Base-by-base conservation (phyloP, 2,888 invertebrate genomes). In the Apoderus coryli region DNA sequence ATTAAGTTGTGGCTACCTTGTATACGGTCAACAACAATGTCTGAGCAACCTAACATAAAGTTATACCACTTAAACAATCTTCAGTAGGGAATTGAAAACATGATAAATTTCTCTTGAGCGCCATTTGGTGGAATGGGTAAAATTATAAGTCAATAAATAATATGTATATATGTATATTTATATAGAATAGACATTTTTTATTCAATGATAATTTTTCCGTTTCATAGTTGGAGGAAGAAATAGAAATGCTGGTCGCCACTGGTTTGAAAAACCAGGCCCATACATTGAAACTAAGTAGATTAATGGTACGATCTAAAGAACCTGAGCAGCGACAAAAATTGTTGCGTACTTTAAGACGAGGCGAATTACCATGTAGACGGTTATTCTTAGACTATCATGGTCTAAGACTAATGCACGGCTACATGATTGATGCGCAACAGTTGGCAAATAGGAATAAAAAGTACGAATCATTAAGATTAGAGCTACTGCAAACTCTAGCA, bases 341-440 rank as follows among this genome's bases (percentile, higher is more conserved):
- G 3, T 61, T 95, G 40, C 67, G 76, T 9, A 65, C 93, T 22
- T 64, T 95, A 35, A 71, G 81, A 33, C 72, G 70, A 36, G 82
- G 82, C 0, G 85, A 84, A 52, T 61, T 80, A 45, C 79, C 86
- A 0, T 88, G 86, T 51, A 68, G 82, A 6, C 63, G 88, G 10
- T 65, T 93, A 37, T 93, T 95, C 62, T 68, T 89, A 32, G 88
- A 88, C 62, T 93, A 93, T 59, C 88, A 93, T 49, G 95, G 95
- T 0, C 63, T 95, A 32, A 64, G 85, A 4, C 62, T 96, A 31
- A 65, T 96, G 34, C 88, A 90, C 63, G 86, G 85, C 14, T 95
- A 95, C 79, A 89, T 93, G 72, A 72, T 74, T 34, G 85, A 86
- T 48, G 67, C 73, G 1, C 65, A 71, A 11, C 50, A 53, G 34